Percentiles rank a stretch among this genome's conserved stretches.
Evolutionary conservation across 2,888 invertebrate species (phyloP).

Genomic region (Exephanes ischioxanthus): DNA sequence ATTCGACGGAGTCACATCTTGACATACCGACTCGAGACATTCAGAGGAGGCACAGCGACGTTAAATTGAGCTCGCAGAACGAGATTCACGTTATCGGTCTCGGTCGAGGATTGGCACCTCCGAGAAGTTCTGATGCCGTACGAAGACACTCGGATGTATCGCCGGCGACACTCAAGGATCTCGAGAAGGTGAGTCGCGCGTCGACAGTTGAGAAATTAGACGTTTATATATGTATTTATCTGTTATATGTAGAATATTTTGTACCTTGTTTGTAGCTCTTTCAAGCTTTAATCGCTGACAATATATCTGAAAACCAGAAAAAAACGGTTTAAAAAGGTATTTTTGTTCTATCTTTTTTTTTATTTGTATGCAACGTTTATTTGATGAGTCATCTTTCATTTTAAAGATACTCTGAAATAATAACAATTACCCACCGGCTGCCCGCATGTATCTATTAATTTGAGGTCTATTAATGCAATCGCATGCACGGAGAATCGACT

Average conservation of each 20-base stretch:
- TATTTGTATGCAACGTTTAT: background rate
- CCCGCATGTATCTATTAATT: conserved; percentile 8
- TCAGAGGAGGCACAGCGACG: conserved; percentile 93
- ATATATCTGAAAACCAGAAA: background rate
- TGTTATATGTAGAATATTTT: conserved; percentile 25
- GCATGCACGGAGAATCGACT: background rate
- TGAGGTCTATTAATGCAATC: background rate
- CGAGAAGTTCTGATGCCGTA: conserved; percentile 91
- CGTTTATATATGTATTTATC: background rate
- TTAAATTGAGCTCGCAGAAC: conserved; percentile 87
- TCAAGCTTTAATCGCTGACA: background rate
- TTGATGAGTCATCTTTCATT: background rate
- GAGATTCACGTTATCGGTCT: conserved; percentile 83
- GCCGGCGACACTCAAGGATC: conserved; percentile 93
- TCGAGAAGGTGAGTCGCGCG: conserved; percentile 90
- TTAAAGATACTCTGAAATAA: background rate
- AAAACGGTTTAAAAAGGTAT: background rate
- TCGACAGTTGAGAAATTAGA: conserved; percentile 18
- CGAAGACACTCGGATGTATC: conserved; percentile 95
- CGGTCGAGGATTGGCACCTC: conserved; percentile 91
- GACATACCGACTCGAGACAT: conserved; percentile 93
- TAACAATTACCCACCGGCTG: background rate
- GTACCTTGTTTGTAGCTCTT: conserved; percentile 4
- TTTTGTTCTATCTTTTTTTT: background rate
- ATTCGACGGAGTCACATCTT: conserved; percentile 93